Base-by-base conservation (phyloP, 35 echinoderm and acorn worm genomes). In the Lytechinus pictus region DNA sequence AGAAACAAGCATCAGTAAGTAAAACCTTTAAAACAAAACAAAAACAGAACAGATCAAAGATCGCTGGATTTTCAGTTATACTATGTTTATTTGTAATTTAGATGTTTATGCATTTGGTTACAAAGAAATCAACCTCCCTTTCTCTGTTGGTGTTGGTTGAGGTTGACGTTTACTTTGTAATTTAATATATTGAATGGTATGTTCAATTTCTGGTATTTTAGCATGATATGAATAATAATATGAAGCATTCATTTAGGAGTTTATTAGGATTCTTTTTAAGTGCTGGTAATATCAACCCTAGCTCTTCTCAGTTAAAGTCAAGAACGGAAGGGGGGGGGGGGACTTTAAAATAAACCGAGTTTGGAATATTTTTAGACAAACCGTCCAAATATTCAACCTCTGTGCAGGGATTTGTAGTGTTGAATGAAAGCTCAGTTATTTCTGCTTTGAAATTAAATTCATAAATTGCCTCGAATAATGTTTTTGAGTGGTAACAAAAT, bases 1-100 rank as follows among this genome's bases (percentile, higher is more conserved):
- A 99, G 96, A 99, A 99, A 95, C 98, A 99, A 96, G 98, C 98
- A 56, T 99, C 98, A 94, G 98, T 99, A 96, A 99, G 98, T 99
- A 94, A 86, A 58, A 91, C 54, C 88, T 44, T 2, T 44, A 44
- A 44, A 44, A n/a, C n/a, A n/a, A n/a, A n/a, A n/a, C n/a, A n/a
- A n/a, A n/a, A n/a, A 79, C 66, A 19, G 16, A 79, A 79, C 66
- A 79, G 7, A 79, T 24, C 66, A 79, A 79, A 79, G 66, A 79
- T 24, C n/a, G 66, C n/a, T 79, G 21, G 66, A 79, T 24, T 79
- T 79, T 16, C 19, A 79, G 19, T 24, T 1, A 79, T 79, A 79
- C n/a, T 79, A 24, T 24, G n/a, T 24, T 24, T 8, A n/a, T 24
- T 79, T 4, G 21, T n/a, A 24, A 24, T n/a, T 24, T 7, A 24